A percentile compares a stretch with the other conserved stretches of the same genome.
phyloP scores from a whole-genome alignment of 1,140 invertebrate genomes.

The Formica selysi region DNA sequence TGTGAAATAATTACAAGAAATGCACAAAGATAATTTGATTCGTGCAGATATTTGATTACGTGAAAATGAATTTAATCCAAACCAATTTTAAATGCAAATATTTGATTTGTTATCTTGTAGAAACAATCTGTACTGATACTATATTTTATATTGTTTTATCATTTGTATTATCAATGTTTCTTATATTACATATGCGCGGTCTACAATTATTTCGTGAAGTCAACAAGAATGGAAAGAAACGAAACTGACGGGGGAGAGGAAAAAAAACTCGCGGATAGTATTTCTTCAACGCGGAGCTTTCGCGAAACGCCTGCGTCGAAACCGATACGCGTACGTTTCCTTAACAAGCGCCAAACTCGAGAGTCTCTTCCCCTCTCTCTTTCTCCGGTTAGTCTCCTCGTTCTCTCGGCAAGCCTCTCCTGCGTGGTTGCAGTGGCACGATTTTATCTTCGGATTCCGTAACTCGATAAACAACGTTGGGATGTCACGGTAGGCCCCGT shows the following conservation, averaged over 20 bases:
- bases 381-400: constrained; percentile 30
- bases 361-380: constrained; percentile 10
- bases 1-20: too few species aligned
- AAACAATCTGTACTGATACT: neutral
- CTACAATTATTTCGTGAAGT: neutral
- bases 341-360: constrained; percentile 65
- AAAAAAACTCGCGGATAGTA: constrained; percentile 1
- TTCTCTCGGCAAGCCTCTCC: constrained; percentile 5
- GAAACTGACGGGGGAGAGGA: neutral
- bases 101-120: too few species aligned
- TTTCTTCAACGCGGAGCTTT: constrained; percentile 65
- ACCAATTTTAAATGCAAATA: constrained; percentile 1
- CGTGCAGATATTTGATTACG: neutral
- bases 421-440: constrained; percentile 65
- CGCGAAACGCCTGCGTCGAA: constrained; percentile 50
- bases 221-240: neutral
- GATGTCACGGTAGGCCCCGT: constrained; percentile 68
- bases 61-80: neutral
- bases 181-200: neutral
- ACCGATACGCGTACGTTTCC: constrained; percentile 50
- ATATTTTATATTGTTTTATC: neutral
- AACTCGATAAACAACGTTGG: constrained; percentile 83
- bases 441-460: constrained; percentile 82
- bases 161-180: neutral
- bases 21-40: too few species aligned